Percentiles rank a stretch among this genome's conserved stretches.
phyloP scores from a whole-genome alignment of 2,797 vertebrate genomes.

The Eupleurogrammus muticus region DNA sequence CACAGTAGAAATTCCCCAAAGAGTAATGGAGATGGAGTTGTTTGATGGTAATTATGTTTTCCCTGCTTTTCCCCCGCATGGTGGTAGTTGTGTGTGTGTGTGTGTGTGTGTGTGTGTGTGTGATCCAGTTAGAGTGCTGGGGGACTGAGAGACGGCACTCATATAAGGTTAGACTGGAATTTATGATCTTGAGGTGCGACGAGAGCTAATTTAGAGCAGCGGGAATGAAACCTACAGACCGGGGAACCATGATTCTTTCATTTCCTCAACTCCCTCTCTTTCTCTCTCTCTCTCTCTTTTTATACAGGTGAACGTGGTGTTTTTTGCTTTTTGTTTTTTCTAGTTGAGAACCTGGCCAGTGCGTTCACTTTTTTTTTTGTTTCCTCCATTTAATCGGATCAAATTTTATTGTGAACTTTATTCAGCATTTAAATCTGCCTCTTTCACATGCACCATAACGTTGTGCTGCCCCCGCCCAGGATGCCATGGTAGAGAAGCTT shows the following conservation, averaged over 20 bases:
- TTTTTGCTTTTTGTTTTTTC: conserved; percentile 46
- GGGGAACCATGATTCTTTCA: conserved; percentile 70
- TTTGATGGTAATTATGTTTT: conserved; percentile 93
- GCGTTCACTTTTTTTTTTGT: conserved; percentile 13
- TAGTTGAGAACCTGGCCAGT: conserved; percentile 15
- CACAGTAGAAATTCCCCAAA: conserved; percentile 87
- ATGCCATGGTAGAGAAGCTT: neutral
- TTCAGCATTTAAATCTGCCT: conserved; percentile 41
- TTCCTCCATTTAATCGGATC: conserved; percentile 4
- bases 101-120: conserved; percentile 43
- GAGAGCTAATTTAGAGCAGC: conserved; percentile 75
- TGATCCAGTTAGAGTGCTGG: conserved; percentile 89
- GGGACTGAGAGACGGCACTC: conserved; percentile 85
- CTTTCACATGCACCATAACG: conserved; percentile 10
- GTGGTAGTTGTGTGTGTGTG: conserved; percentile 25
- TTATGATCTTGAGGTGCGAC: conserved; percentile 79
- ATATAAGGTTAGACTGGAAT: conserved; percentile 89
- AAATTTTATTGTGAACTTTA: conserved; percentile 37
- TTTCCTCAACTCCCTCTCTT: conserved; percentile 52
- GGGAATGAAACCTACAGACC: conserved; percentile 67
- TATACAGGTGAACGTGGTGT: conserved; percentile 4
- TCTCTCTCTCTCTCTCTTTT: neutral
- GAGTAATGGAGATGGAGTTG: conserved; percentile 90
- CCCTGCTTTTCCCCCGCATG: conserved; percentile 82
- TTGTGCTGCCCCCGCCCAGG: conserved; percentile 4